phyloP scores from a whole-genome alignment of 2,888 invertebrate genomes.

The Serripes groenlandicus region DNA sequence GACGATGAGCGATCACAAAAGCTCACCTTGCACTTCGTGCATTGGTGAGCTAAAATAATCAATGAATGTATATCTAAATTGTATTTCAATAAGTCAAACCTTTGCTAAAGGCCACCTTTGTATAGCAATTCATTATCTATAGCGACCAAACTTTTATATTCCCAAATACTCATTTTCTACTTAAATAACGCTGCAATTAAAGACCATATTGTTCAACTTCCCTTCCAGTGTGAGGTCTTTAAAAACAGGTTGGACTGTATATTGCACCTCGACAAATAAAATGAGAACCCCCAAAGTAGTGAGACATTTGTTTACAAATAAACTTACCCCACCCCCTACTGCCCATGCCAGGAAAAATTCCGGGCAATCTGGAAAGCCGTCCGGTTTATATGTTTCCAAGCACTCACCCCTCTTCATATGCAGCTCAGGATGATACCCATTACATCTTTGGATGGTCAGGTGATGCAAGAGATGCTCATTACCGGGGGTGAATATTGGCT shows the following conservation, averaged over 20 bases:
- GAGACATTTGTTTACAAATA: neutral
- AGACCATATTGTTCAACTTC: neutral
- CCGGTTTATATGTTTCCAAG: conserved; percentile 23
- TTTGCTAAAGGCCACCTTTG: too few relatives aligned
- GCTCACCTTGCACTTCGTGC: too few relatives aligned
- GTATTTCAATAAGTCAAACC: too few relatives aligned
- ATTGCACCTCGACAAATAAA: too few relatives aligned
- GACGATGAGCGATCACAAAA: too few relatives aligned
- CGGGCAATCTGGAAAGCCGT: conserved; percentile 33
- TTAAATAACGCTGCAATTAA: neutral
- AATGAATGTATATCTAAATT: too few relatives aligned
- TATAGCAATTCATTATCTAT: too few relatives aligned
- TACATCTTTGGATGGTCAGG: conserved; percentile 94
- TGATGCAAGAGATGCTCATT: conserved; percentile 92
- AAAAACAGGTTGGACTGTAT: neutral
- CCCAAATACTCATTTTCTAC: neutral
- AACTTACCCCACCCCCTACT: conserved; percentile 67
- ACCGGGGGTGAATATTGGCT: conserved; percentile 90
- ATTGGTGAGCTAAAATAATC: too few relatives aligned
- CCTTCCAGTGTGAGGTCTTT: too few relatives aligned
- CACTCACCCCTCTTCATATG: conserved; percentile 48
- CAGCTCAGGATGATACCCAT: conserved; percentile 23
- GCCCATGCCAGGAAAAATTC: conserved; percentile 66
- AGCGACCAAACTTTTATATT: neutral
- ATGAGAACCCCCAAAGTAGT: neutral